Base-by-base conservation (phyloP, 1,140 invertebrate species). In the Cepaea nemoralis region DNA sequence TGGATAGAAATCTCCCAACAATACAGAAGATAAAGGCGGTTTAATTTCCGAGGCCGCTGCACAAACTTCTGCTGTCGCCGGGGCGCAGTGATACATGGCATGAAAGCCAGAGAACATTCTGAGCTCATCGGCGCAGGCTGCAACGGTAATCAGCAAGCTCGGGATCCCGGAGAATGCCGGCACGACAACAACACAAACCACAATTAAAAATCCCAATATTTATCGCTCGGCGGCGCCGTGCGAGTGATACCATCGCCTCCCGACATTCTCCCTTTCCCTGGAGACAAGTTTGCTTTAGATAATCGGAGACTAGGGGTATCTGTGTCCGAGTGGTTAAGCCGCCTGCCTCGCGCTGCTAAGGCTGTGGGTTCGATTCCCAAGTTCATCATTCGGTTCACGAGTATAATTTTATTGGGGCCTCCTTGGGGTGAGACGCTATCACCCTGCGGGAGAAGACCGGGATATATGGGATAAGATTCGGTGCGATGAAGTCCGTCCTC, bases 181-280 rank as follows among this genome's bases (percentile, higher is more conserved):
- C 50, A n/a, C n/a, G 6, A 55, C 50, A 24, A 55, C 6, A 45
- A 45, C 63, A 27, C 14, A 22, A 55, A n/a, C 12, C 5, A 3
- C 50, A 55, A 55, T 55, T 55, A 55, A 55, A 55, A 55, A 55
- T 55, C 50, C 50, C 50, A 55, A 55, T 55, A 55, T n/a, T n/a
- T n/a, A n/a, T n/a, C n/a, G n/a, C n/a, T n/a, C n/a, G n/a, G n/a
- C n/a, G n/a, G n/a, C n/a, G n/a, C n/a, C n/a, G n/a, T n/a, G n/a
- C n/a, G n/a, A n/a, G n/a, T n/a, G n/a, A n/a, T n/a, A n/a, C n/a
- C n/a, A n/a, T n/a, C n/a, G n/a, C n/a, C n/a, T 14, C n/a, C 50
- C 50, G n/a, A 16, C n/a, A 16, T 14, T 55, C 50, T 55, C n/a
- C 50, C 50, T 14, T 55, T n/a, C 14, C n/a, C 50, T n/a, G 50